Percentiles rank a stretch among this genome's conserved stretches.
Conservation (phyloP, 2,888 invertebrate genomes). For the Polymixis flavicincta region DNA sequence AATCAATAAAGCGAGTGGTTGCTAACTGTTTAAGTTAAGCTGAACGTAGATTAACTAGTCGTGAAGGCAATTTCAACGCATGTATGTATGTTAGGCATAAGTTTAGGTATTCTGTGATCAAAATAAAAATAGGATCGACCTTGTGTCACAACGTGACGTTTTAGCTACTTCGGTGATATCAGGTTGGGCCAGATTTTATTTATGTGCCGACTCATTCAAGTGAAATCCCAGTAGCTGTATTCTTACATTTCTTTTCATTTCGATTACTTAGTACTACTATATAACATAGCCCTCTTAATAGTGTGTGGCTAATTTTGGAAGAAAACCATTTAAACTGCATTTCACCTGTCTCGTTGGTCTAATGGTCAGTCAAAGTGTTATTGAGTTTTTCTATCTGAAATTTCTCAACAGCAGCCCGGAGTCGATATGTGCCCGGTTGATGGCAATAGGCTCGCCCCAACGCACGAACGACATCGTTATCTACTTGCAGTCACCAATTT, state of each 20-base stretch:
- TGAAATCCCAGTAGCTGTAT: not conserved
- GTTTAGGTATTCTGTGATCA: not conserved
- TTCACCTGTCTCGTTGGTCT: too few relatives aligned
- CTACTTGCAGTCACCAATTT: not conserved
- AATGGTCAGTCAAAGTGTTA: too few relatives aligned
- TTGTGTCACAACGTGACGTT: conserved; percentile 15
- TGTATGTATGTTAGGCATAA: not conserved
- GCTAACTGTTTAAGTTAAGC: not conserved
- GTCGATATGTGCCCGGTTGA: too few relatives aligned
- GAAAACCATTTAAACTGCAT: not conserved
- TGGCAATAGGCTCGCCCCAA: too few relatives aligned
- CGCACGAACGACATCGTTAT: not conserved
- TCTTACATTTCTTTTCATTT: not conserved
- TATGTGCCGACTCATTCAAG: conserved; percentile 12
- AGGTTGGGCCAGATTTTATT: conserved; percentile 31
- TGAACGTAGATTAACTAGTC: not conserved
- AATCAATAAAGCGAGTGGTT: not conserved
- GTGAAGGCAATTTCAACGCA: not conserved
- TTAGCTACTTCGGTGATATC: conserved; percentile 14
- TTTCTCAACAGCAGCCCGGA: too few relatives aligned
- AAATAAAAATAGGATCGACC: conserved; percentile 17
- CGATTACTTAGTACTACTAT: not conserved
- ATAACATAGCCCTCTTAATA: not conserved
- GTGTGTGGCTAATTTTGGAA: not conserved
- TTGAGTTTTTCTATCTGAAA: too few relatives aligned